These are phyloP conservation scores for Anarsia innoxiella DNA, from an alignment of 2,888 invertebrate genomes.

Conservation along the genomic window DNA sequence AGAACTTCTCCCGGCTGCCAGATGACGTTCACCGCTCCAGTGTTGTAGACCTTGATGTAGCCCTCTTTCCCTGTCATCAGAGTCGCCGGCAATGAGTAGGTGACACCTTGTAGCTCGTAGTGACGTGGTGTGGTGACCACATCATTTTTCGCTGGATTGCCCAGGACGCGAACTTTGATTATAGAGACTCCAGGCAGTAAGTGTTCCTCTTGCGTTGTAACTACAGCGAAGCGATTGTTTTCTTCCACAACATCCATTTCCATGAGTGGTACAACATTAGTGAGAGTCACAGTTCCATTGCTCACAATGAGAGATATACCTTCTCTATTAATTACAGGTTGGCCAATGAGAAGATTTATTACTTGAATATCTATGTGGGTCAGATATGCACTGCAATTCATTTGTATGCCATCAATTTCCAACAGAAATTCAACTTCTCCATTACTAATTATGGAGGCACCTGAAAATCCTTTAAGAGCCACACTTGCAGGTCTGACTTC, in stretches of 20 bases:
- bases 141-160: conserved; percentile 13
- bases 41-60: conserved; percentile 23
- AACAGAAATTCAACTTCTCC: conserved; percentile 20
- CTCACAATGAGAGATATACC: conserved; percentile 15
- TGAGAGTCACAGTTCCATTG: conserved; percentile 10
- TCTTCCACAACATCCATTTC: conserved; percentile 10
- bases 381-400: conserved; percentile 13
- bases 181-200: conserved; percentile 18
- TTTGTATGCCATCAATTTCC: conserved; percentile 15
- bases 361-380: conserved; percentile 17
- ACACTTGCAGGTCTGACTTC: conserved; percentile 8
- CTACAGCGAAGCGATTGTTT: conserved; percentile 10
- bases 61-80: conserved; percentile 21
- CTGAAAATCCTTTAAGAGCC: conserved; percentile 17
- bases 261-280: too few species aligned
- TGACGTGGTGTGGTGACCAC: conserved; percentile 20
- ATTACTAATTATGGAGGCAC: conserved; percentile 8
- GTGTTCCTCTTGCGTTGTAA: conserved; percentile 9
- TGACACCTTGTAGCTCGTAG: conserved; percentile 17
- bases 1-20: conserved; percentile 16
- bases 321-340: conserved; percentile 21
- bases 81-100: conserved; percentile 23
- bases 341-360: conserved; percentile 19
- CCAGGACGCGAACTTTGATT: conserved; percentile 16
- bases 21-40: conserved; percentile 9